phyloP scores from a whole-genome alignment of 2,888 invertebrate genomes.

The Drosophila tanythrix region DNA sequence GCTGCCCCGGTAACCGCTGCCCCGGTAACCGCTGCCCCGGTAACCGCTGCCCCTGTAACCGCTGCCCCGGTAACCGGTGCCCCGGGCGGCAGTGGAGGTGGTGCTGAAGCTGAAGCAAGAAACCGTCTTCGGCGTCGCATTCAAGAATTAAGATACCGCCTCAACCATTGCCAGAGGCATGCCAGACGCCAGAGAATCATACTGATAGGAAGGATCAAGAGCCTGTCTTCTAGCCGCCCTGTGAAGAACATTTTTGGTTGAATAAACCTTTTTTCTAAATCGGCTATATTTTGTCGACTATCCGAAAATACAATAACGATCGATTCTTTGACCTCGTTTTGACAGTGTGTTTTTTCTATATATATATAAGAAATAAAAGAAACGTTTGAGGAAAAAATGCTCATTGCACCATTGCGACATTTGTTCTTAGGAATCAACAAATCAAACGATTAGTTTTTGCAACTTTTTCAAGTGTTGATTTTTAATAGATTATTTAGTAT shows the following conservation, averaged over 20 bases:
- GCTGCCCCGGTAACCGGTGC: too few species aligned
- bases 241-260: conserved; percentile 17
- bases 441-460: too few species aligned
- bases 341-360: too few species aligned
- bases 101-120: not conserved
- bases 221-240: not conserved
- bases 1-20: too few species aligned
- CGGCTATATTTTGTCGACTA: not conserved
- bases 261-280: not conserved
- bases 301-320: conserved; percentile 5
- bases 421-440: too few species aligned
- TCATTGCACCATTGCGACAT: too few species aligned
- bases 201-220: conserved; percentile 5
- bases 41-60: too few species aligned
- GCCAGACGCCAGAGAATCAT: not conserved
- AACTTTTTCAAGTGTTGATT: too few species aligned
- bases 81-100: not conserved
- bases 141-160: not conserved
- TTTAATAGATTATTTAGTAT: too few species aligned
- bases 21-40: too few species aligned
- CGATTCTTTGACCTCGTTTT: not conserved
- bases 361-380: too few species aligned
- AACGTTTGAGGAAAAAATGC: too few species aligned
- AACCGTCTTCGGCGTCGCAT: conserved; percentile 17
- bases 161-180: not conserved